Base-by-base conservation (phyloP, 2,888 invertebrate species). In the Catocala fraxini region DNA sequence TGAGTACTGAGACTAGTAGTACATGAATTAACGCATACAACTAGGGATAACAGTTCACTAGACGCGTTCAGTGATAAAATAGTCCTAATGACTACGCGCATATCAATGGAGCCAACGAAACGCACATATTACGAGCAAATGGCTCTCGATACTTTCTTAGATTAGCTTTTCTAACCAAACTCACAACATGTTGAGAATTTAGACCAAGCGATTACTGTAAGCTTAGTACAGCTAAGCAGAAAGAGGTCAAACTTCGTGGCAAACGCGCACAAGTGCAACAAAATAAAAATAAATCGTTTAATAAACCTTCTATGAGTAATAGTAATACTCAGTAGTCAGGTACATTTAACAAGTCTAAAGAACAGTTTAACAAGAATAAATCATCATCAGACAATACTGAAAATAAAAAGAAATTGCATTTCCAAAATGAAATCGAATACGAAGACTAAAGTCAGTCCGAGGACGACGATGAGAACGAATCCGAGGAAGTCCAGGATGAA, bases 201-300 rank as follows among this genome's bases (percentile, higher is more conserved):
- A 47, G 71, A 75, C 0, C 70, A 72, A 11, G 77, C 73, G 0
- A 63, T 78, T 0, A 68, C 59, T 0, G 41, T 70, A 15, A n/a
- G n/a, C n/a, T n/a, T n/a, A n/a, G n/a, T n/a, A n/a, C n/a, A n/a
- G 79, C 73, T 0, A 75, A 72, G 65, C 73, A 74, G 10, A 77
- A 78, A n/a, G 73, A 77, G 7, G 7, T 7, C 6, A 46, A 46
- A 46, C 46, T 46, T 9, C 13, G 15, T 13, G 9, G 0, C 7
- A 46, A 13, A 13, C 46, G 46, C 15, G 7, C 7, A 4, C 46
- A 46, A 15, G 9, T 2, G 15, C 15, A 15, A 15, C 15, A 15
- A 42, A 42, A 11, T 12, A 45, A 12, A 45, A 39, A 7, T 39
- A 7, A 39, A 39, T 39, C 6, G 0, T 39, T 39, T 39, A 15